phyloP scores from a whole-genome alignment of 2,797 vertebrate genomes.

The Chloroceryle inda region DNA sequence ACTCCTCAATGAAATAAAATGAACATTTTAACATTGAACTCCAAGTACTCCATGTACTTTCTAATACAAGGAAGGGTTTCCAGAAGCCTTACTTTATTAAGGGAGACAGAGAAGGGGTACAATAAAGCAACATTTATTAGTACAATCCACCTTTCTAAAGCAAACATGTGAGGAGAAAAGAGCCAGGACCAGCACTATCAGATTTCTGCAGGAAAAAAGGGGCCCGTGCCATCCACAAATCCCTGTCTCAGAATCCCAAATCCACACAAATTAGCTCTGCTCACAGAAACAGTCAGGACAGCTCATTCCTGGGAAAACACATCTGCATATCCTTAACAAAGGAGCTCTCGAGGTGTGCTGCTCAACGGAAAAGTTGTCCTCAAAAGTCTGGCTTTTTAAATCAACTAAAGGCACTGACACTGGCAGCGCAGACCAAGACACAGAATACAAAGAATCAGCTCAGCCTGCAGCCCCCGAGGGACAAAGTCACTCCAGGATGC shows the following conservation, averaged over 20 bases:
- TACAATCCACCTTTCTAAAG: background rate
- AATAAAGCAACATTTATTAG: background rate
- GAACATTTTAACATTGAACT: background rate
- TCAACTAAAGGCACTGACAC: background rate
- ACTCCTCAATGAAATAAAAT: background rate
- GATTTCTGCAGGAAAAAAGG: background rate
- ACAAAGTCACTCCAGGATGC: background rate
- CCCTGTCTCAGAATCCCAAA: background rate
- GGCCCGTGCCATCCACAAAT: background rate
- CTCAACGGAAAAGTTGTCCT: background rate
- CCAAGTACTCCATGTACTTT: background rate
- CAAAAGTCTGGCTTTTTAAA: background rate
- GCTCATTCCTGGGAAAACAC: background rate
- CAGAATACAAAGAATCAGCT: fast-evolving
- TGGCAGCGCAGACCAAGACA: background rate
- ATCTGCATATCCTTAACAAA: fast-evolving
- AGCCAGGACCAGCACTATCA: background rate
- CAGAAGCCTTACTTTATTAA: background rate
- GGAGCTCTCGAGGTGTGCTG: background rate
- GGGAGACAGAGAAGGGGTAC: background rate
- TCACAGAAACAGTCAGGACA: background rate
- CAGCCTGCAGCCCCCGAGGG: background rate
- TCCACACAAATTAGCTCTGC: fast-evolving
- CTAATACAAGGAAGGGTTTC: background rate
- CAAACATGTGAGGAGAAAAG: background rate